Evolutionary conservation across 2,797 vertebrate species (phyloP).

Genomic region (Streptopelia turtur): DNA sequence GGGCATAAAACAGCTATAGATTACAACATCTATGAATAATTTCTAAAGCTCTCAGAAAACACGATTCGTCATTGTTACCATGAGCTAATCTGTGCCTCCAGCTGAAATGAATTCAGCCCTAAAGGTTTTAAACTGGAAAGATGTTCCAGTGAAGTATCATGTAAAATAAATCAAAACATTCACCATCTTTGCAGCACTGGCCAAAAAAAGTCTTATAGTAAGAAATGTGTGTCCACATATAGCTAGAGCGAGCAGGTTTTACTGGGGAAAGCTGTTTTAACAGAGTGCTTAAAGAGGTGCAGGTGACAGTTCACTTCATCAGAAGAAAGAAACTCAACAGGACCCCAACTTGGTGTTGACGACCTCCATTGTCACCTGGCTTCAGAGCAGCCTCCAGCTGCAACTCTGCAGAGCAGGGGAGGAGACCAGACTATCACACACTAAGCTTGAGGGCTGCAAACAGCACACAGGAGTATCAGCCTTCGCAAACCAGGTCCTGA

Average conservation of each 20-base stretch:
- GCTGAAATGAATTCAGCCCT: neutral
- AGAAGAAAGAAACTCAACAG: neutral
- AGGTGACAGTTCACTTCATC: neutral
- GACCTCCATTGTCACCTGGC: rapidly evolving
- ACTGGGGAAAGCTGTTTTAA: neutral
- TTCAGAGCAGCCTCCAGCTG: neutral
- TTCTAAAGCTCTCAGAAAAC: neutral
- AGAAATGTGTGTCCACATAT: neutral
- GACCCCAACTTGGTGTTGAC: neutral
- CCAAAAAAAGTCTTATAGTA: neutral
- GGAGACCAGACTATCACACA: neutral
- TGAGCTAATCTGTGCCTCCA: neutral
- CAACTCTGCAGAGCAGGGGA: neutral
- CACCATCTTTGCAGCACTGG: neutral
- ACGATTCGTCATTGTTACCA: neutral
- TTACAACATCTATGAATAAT: neutral
- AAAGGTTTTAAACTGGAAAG: neutral
- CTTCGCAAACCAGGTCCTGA: neutral
- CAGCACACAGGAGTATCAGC: neutral
- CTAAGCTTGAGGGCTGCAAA: neutral
- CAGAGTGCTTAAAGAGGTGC: neutral
- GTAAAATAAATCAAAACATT: neutral
- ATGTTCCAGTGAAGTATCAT: neutral
- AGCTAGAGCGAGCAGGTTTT: neutral
- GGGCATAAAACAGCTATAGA: neutral